Conservation (phyloP, 2,113 vertebrate species). For the Phylloscopus trochiloides region DNA sequence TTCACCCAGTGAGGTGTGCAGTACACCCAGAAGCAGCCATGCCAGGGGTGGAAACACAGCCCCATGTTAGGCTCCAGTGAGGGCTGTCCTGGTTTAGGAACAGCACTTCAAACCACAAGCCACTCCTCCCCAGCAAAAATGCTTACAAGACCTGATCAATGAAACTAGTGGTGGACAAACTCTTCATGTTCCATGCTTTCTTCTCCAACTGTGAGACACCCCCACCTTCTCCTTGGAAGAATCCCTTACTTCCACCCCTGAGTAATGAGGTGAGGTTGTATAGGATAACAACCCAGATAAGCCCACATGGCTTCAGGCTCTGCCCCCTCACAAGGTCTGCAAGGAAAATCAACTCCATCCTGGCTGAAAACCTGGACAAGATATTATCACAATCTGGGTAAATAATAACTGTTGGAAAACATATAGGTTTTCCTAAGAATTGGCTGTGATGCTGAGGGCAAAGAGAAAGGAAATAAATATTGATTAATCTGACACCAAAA, state of each 20-base stretch:
- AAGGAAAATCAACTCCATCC: neutral
- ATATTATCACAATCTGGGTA: neutral
- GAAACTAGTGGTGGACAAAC: too few relatives aligned
- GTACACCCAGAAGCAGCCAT: fast-evolving
- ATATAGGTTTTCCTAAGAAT: neutral
- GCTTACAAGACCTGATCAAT: neutral
- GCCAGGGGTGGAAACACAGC: neutral
- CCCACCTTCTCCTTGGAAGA: neutral
- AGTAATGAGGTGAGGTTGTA: neutral
- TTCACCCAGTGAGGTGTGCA: neutral
- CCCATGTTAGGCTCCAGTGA: fast-evolving
- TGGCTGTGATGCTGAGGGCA: neutral
- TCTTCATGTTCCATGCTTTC: fast-evolving
- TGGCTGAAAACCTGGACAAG: neutral
- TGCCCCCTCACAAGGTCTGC: fast-evolving
- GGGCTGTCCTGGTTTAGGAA: neutral
- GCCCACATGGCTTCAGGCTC: neutral
- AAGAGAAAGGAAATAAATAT: neutral
- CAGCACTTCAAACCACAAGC: neutral
- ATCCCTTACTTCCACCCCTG: neutral
- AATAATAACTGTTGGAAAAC: neutral
- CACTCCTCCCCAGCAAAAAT: neutral
- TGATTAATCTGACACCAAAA: neutral
- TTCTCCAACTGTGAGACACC: neutral
- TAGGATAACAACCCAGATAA: neutral